Evolutionary conservation across 2,797 vertebrate genomes (phyloP), one percentile per base, ranked within the genome.

Genomic region (Borostomias antarcticus): DNA sequence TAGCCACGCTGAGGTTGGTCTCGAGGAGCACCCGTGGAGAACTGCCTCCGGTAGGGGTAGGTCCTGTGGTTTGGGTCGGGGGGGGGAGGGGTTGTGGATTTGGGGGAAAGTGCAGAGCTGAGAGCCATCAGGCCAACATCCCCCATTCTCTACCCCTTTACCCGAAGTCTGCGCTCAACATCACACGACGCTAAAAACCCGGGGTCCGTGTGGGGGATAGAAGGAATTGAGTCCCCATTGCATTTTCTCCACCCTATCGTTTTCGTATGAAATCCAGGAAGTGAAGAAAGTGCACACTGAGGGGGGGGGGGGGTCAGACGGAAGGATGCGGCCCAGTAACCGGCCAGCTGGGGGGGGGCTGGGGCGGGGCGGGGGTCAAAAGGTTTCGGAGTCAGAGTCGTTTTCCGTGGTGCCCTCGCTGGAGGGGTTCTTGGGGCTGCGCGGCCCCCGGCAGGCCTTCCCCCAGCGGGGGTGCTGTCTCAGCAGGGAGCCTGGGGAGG

Each of bases 351-450:
- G 40, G n/a, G n/a, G n/a, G n/a, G n/a, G n/a, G n/a, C n/a, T n/a
- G n/a, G n/a, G n/a, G n/a, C n/a, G n/a, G 1, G 10, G 73, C 35
- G 51, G 72, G 76, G 89, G 81, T 98, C 94, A 98, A 90, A 97
- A 97, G 0, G 95, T 98, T 86, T 98, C 95, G 0, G 96, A 98
- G 87, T 98, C 96, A 0, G 95, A 97, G 88, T 97, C 95, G n/a
- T 96, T 97, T 82, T 97, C 95, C 1, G 89, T 90, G 66, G 90
- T 91, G 64, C 89, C 88, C 77, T 90, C 90, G 11, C 87, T 91
- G 80, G 90, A 89, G 70, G 86, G 90, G 77, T 89, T 86, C 68
- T 81, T 87, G 60, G 86, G 83, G 79, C 86, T 85, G 62, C 83
- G 86, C 0, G 84, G 81, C 35, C 65, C 85, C 53, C 82, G 80